Base-by-base conservation (phyloP, 2,888 invertebrate species). In the Chaitophorus viminalis region DNA sequence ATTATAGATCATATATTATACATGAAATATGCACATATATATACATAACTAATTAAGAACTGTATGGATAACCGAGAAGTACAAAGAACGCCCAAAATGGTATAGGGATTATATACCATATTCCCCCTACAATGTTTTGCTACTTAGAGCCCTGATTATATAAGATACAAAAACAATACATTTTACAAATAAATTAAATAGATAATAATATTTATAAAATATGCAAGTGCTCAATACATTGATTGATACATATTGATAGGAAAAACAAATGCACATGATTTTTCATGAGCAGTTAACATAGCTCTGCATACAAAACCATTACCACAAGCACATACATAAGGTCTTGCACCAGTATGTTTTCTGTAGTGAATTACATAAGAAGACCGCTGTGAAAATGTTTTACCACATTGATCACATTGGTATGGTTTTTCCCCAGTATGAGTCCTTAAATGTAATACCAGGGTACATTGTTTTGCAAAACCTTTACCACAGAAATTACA, bases 371-470 rank as follows among this genome's bases (percentile, higher is more conserved):
- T 92, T 6, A 92, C 93, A 17, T 93, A 90, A 1, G 93, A 92
- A 6, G 93, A 92, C 36, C 92, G 91, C 90, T 93, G 93, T 0
- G 93, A 92, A 90, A 93, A 93, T 3, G 92, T 91, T 89, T 92
- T 93, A 4, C 91, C 91, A 88, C 93, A 93, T 83, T 92, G 91
- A 74, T 92, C 91, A 89, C 93, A 93, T 85, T 91, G 92, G 90
- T 92, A 93, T 0, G 93, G 93, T 78, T 92, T 92, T 88, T 92
- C 92, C 0, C 93, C 93, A 0, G 92, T 92, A 89, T 93, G 93
- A 11, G 92, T 91, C 18, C 92, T 90, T 83, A 92, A 90, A 89
- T 93, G 93, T 90, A 92, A 91, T 17, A 91, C 90, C 25, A 93
- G 90, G 89, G 92, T 92, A 87, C 92, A 92, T 3, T 92, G 91